Conservation (phyloP, 2,113 vertebrate genomes). For the Herpailurus yagouaroundi region DNA sequence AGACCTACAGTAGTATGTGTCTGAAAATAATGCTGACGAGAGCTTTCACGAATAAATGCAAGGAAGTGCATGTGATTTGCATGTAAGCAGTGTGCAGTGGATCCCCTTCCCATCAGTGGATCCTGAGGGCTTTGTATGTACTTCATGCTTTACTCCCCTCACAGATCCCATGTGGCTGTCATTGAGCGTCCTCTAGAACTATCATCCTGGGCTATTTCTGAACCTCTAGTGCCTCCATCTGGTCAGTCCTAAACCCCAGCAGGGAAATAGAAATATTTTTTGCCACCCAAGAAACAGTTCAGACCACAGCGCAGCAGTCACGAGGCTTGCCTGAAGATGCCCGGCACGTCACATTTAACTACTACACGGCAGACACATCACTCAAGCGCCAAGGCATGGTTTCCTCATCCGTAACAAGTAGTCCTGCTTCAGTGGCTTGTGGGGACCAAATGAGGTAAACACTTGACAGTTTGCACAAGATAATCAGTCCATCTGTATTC, state of each 20-base stretch:
- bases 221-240: not conserved
- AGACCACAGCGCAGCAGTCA: not conserved
- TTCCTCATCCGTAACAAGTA: not conserved
- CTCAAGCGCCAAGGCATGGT: not conserved
- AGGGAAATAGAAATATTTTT: not conserved
- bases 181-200: not conserved
- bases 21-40: not conserved
- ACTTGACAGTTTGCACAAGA: not conserved
- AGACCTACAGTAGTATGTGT: not conserved
- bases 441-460: not conserved
- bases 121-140: too few relatives aligned
- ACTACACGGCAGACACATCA: not conserved
- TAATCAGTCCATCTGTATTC: not conserved
- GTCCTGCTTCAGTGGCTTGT: not conserved
- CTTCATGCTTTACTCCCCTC: not conserved
- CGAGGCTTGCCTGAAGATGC: not conserved
- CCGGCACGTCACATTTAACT: fast-evolving
- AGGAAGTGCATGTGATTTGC: not conserved
- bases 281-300: not conserved
- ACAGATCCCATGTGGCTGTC: too few relatives aligned
- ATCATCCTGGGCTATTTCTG: not conserved
- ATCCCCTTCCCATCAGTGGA: not conserved
- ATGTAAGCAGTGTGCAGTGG: too few relatives aligned
- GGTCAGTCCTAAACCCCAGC: not conserved
- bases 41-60: not conserved